Evolutionary conservation across 1,140 invertebrate species (phyloP).

Genomic region (Drepana arcuata): DNA sequence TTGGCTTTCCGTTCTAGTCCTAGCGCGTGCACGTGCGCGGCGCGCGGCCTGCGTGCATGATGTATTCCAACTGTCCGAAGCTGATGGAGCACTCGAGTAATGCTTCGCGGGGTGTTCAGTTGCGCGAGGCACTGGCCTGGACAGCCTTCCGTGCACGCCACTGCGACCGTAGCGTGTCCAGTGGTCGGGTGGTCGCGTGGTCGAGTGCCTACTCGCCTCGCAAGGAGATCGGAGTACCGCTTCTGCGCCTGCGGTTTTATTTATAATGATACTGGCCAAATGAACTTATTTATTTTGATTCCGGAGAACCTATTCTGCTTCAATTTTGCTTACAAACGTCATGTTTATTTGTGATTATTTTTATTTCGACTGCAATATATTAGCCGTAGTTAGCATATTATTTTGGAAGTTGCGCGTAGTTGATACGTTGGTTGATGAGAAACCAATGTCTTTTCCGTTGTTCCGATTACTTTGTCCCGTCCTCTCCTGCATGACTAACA

Average conservation of each 20-base stretch:
- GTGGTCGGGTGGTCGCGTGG: too few species aligned
- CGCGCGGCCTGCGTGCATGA: slow-evolving; percentile 60
- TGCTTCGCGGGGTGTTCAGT: slow-evolving; percentile 52
- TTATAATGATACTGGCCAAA: slow-evolving; percentile 67
- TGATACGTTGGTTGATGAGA: slow-evolving; percentile 55
- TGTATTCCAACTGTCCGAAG: too few species aligned
- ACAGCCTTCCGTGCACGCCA: slow-evolving; percentile 58
- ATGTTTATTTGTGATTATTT: slow-evolving; percentile 65
- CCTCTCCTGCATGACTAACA: slow-evolving; percentile 62
- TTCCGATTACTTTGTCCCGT: slow-evolving; percentile 42
- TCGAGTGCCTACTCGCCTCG: too few species aligned
- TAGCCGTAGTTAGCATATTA: slow-evolving; percentile 56
- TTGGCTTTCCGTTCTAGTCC: slow-evolving; percentile 64
- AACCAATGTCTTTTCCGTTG: slow-evolving; percentile 70
- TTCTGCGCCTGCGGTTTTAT: slow-evolving; percentile 52
- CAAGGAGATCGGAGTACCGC: too few species aligned
- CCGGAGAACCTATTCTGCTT: slow-evolving; percentile 72
- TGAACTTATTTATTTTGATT: slow-evolving; percentile 69
- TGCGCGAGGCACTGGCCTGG: slow-evolving; percentile 43
- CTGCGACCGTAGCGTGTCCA: slow-evolving; percentile 10
- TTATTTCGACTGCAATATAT: slow-evolving; percentile 43
- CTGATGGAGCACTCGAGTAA: slow-evolving; percentile 46
- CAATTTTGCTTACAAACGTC: slow-evolving; percentile 67
- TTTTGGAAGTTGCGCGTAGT: slow-evolving; percentile 53
- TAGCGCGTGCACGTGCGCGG: slow-evolving; percentile 24